phyloP scores from a whole-genome alignment of 2,113 vertebrate genomes.

The Podiceps cristatus region DNA sequence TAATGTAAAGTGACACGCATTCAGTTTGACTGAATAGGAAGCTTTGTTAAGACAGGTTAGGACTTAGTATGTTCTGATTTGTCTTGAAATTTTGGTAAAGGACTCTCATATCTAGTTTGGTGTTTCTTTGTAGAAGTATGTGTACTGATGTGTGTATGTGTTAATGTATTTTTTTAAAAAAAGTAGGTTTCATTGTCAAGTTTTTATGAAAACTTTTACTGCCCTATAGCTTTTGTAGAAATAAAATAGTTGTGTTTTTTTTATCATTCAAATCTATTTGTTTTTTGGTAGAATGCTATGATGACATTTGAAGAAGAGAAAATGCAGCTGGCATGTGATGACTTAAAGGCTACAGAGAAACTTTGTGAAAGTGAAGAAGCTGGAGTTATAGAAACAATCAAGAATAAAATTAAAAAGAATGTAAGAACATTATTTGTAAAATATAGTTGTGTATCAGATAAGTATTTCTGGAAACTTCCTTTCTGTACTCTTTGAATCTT shows the following conservation, averaged over 20 bases:
- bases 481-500: background rate
- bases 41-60: background rate
- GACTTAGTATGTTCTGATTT: background rate
- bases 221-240: background rate
- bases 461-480: background rate
- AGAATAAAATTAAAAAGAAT: constrained; percentile 97
- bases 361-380: constrained; percentile 94
- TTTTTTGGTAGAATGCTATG: constrained; percentile 90
- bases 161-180: background rate
- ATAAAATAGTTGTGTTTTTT: background rate
- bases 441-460: background rate
- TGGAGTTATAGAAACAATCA: constrained; percentile 97
- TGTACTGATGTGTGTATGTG: background rate
- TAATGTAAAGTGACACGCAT: background rate
- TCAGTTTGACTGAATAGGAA: background rate
- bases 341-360: constrained; percentile 94
- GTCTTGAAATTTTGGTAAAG: background rate
- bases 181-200: background rate
- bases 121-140: background rate
- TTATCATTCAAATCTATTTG: background rate
- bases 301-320: constrained; percentile 99
- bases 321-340: constrained; percentile 96
- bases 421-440: constrained; percentile 77
- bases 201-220: background rate
- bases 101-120: background rate